These are phyloP conservation scores for Lophura swinhoii DNA, from an alignment of 2,797 vertebrate species.

Conservation along the genomic window DNA sequence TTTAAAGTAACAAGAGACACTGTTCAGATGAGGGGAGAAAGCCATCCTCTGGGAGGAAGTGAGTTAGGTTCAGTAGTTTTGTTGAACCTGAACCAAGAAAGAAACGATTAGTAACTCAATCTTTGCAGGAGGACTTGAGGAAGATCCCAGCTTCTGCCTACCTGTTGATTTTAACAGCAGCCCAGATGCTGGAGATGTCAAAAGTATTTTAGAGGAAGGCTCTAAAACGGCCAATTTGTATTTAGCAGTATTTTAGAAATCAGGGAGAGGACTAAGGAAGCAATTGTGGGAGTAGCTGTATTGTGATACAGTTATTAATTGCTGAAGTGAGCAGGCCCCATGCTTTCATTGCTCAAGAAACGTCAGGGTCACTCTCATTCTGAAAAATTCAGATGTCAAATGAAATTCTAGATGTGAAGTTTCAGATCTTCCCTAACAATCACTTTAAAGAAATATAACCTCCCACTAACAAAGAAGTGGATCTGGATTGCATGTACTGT, in stretches of 20 bases:
- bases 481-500: constrained; percentile 35
- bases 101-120: constrained; percentile 70
- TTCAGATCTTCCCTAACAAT: constrained; percentile 38
- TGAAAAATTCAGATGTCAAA: constrained; percentile 50
- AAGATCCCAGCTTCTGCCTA: constrained; percentile 25
- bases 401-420: constrained; percentile 13
- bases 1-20: constrained; percentile 76
- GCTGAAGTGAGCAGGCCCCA: constrained; percentile 44
- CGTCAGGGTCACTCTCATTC: constrained; percentile 28
- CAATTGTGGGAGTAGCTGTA: constrained; percentile 3
- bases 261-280: constrained; percentile 49
- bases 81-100: constrained; percentile 72
- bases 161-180: constrained; percentile 54
- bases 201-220: constrained; percentile 36
- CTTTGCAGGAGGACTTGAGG: constrained; percentile 56
- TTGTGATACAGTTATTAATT: constrained; percentile 58
- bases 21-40: constrained; percentile 61
- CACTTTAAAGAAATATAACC: constrained; percentile 55
- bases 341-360: constrained; percentile 61
- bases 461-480: constrained; percentile 45
- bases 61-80: constrained; percentile 74
- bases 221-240: constrained; percentile 5
- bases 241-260: constrained; percentile 61
- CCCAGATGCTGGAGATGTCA: neutral
- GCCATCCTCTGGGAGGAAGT: constrained; percentile 71